Percentiles rank a stretch among this genome's conserved stretches.
Evolutionary conservation across 2,797 vertebrate species (phyloP).

Genomic region (Morelia viridis): DNA sequence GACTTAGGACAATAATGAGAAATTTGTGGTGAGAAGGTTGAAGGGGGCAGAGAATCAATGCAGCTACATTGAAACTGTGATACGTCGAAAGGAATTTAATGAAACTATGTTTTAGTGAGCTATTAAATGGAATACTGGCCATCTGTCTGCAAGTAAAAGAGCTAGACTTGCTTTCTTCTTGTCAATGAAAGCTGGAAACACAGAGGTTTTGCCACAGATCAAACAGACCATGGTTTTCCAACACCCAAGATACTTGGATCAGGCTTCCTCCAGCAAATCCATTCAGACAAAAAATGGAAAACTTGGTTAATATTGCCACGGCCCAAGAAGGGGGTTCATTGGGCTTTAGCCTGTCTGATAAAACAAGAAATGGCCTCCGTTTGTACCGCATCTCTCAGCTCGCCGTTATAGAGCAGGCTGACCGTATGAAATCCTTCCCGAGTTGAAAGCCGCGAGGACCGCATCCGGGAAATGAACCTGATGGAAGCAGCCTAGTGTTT

Average conservation of each 20-base stretch:
- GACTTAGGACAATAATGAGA: neutral
- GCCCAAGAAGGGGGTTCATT: neutral
- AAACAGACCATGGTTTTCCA: neutral
- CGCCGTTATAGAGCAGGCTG: neutral
- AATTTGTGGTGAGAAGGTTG: neutral
- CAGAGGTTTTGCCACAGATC: neutral
- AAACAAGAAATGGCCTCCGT: constrained; percentile 6
- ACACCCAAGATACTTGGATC: neutral
- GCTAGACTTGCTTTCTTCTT: neutral
- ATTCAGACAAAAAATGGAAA: constrained; percentile 6
- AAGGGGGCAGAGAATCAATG: neutral
- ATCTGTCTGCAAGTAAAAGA: neutral
- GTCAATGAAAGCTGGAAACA: neutral
- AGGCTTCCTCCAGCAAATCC: neutral
- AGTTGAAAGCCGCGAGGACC: neutral
- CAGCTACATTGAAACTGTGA: neutral
- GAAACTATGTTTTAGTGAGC: neutral
- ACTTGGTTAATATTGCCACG: neutral
- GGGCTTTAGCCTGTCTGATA: neutral
- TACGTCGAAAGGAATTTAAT: neutral
- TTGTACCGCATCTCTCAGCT: neutral
- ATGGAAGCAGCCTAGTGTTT: neutral
- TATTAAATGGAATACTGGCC: neutral
- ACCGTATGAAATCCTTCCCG: neutral
- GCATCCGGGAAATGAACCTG: neutral